phyloP scores from a whole-genome alignment of 2,113 vertebrate species.

The Paraplagusia blochii region DNA sequence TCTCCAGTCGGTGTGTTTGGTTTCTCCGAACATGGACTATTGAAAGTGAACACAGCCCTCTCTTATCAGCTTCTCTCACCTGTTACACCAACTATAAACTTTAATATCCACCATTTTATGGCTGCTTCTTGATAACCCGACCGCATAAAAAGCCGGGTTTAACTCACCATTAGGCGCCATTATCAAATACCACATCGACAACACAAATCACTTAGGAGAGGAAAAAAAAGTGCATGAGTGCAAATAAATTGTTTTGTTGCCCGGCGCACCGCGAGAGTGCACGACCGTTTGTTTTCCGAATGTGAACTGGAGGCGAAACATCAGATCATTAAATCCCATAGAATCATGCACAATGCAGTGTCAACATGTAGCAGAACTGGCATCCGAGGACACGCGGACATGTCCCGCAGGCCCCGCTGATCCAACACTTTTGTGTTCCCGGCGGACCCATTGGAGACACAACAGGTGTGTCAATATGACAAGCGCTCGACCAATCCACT shows the following conservation, averaged over 20 bases:
- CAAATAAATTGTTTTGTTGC: conserved; percentile 3
- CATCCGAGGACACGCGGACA: conserved; percentile 13
- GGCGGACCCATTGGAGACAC: conserved; percentile 55
- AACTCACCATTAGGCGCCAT: conserved; percentile 35
- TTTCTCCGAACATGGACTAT: conserved; percentile 28
- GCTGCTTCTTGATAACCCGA: conserved; percentile 34
- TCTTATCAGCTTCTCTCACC: conserved; percentile 63
- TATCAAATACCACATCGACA: conserved; percentile 25
- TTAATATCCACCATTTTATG: conserved; percentile 51
- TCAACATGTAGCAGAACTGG: conserved; percentile 43
- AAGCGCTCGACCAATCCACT: conserved; percentile 55
- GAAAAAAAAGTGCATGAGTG: background rate
- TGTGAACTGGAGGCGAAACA: background rate
- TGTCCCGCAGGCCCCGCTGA: conserved; percentile 1
- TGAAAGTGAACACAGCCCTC: conserved; percentile 3
- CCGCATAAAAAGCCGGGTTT: conserved; percentile 38
- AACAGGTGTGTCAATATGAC: conserved; percentile 76
- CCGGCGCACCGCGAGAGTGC: background rate
- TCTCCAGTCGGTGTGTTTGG: background rate
- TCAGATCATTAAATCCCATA: conserved; percentile 25
- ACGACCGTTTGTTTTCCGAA: background rate
- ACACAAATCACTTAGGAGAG: background rate
- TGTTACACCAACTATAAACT: conserved; percentile 54
- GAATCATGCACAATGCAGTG: conserved; percentile 8
- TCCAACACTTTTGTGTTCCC: conserved; percentile 61